Base-by-base conservation (phyloP, 2,888 invertebrate species). In the Gerris lacustris region DNA sequence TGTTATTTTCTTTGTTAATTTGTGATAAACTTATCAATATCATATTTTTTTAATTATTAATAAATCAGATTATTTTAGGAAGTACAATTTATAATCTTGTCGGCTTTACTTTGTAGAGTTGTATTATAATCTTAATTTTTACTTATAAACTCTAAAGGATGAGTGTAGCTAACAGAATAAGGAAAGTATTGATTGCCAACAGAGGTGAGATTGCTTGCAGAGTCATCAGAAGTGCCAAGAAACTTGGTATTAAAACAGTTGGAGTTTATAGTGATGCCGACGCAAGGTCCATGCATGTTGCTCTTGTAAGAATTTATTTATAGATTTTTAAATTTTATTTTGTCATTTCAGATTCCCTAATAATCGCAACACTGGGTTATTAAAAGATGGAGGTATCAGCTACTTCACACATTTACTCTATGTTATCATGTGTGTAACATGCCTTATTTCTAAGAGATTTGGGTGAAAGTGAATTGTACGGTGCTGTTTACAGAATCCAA, bases 241-340 rank as follows among this genome's bases (percentile, higher is more conserved):
- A 88, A 77, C 83, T 98, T 72, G 97, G 96, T 67, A 87, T 96
- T 6, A 86, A 88, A 78, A 94, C 96, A 0, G 97, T 99, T 2
- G 96, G 97, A 5, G 92, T 99, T 0, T 99, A 91, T 80, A 96
- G 96, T 70, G 95, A 97, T 81, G 92, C 89, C 1, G 97, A 98
- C 80, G 86, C 85, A 79, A 83, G 91, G 81, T 86, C 96, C 0
- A 85, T 92, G 83, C 94, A 94, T 82, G 91, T 92, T 6, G 83
- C 87, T 77, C 84, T 90, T 87, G 88, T 87, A 82, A 78, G 76
- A 72, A 63, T 45, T 55, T 31, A 44, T 73, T 69, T 47, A 70
- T 6, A 31, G 31, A 31, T 31, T 31, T 31, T n/a, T 4, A 62
- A 62, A 15, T 62, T 62, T 62, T 11, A 15, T 62, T 62, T n/a